Conservation (phyloP, 2,113 vertebrate genomes). For the Pavo muticus region DNA sequence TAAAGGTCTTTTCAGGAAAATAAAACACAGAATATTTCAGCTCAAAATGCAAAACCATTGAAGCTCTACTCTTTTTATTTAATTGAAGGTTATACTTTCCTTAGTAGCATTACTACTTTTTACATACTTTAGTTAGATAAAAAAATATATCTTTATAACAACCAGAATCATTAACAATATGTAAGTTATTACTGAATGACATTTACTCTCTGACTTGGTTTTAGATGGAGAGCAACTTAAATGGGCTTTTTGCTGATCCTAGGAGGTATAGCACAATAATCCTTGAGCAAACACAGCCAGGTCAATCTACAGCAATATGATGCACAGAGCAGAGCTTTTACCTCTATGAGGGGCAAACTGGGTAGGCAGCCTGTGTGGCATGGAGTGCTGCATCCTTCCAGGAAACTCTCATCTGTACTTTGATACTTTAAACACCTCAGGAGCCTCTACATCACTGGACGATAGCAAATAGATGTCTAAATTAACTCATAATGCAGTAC, state of each 20-base stretch:
- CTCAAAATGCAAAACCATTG: background rate
- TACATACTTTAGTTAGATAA: background rate
- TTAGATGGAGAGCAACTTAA: background rate
- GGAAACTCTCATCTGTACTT: background rate
- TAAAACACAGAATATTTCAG: background rate
- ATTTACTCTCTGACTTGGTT: background rate
- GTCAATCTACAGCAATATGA: background rate
- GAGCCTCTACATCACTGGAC: background rate
- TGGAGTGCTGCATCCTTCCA: background rate
- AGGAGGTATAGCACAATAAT: background rate
- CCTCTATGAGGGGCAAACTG: background rate
- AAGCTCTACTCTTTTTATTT: rapidly evolving
- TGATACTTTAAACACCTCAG: background rate
- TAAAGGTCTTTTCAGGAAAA: conserved; percentile 31
- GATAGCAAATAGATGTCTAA: background rate
- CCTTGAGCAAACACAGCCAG: background rate
- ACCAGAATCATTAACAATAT: background rate
- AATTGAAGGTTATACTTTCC: background rate
- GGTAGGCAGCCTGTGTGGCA: background rate
- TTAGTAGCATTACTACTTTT: background rate
- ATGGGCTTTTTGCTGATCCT: background rate
- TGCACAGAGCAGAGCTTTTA: rapidly evolving
- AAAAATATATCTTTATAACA: background rate
- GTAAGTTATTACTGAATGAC: background rate
- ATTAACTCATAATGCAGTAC: background rate